These are phyloP conservation scores for Mythimna vitellina DNA, from an alignment of 2,888 invertebrate species.

Conservation along the genomic window DNA sequence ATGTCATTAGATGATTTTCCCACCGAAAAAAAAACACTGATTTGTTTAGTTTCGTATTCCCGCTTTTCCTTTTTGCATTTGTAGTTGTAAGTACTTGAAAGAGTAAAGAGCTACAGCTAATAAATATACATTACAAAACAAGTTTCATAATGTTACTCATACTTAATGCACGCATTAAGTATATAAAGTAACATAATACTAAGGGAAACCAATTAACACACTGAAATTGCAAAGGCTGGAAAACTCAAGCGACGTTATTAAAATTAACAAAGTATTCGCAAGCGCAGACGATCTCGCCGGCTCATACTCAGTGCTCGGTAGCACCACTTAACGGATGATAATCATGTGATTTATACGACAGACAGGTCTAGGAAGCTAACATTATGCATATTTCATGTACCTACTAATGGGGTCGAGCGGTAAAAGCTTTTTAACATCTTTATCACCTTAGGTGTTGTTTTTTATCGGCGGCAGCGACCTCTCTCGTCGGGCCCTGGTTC, in stretches of 20 bases:
- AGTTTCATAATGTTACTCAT: too few species aligned
- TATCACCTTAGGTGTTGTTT: constrained; percentile 1
- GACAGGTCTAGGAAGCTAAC: constrained; percentile 27
- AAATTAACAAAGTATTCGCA: constrained; percentile 25
- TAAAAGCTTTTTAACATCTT: constrained; percentile 43
- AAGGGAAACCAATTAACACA: constrained; percentile 10
- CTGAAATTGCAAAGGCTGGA: constrained; percentile 4
- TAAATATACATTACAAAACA: not conserved
- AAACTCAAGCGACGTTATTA: constrained; percentile 17
- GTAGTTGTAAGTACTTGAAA: too few species aligned
- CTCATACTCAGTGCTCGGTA: constrained; percentile 2
- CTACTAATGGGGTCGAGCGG: constrained; percentile 15
- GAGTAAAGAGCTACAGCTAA: not conserved
- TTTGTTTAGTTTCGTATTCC: not conserved
- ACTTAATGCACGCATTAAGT: not conserved
- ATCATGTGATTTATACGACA: constrained; percentile 44
- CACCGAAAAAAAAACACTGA: too few species aligned
- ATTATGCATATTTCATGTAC: constrained; percentile 37
- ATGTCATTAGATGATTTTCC: too few species aligned
- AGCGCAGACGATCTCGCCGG: constrained; percentile 27
- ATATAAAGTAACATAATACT: not conserved
- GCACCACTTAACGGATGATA: constrained; percentile 49
- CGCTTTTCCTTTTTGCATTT: too few species aligned
- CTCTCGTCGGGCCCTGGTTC: too few species aligned
- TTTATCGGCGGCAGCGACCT: too few species aligned